Evolutionary conservation across 2,888 invertebrate genomes (phyloP), one percentile per base, ranked within the genome.

Genomic region (Mantis religiosa): DNA sequence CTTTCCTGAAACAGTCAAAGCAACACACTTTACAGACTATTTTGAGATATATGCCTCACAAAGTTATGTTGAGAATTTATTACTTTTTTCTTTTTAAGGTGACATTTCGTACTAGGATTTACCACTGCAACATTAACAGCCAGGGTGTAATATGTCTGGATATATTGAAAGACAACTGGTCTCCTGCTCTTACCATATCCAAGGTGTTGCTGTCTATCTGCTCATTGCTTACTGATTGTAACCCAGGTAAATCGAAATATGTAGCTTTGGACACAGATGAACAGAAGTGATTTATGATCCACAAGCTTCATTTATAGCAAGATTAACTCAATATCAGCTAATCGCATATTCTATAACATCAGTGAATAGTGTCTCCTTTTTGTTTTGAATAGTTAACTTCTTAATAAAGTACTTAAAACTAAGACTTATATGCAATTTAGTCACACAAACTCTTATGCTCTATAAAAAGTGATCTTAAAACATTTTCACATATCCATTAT

Each of bases 121-220:
- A 99, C 94, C 99, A 99, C 93, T 99, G 99, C 95, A 99, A 99
- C 95, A 99, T 99, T 93, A 99, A 99, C 95, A 98, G 98, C 93
- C 98, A 99, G 94, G 99, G 99, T 90, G 98, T 98, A 90, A 99
- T 99, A 93, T 99, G 99, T 94, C 95, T 99, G 94, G 99, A 99
- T 93, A 99, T 99, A 92, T 95, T 99, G 91, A 99, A 99, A 94
- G 99, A 99, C 94, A 99, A 99, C 94, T 99, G 99, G 99, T 98
- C 98, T 71, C 99, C 99, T n/a, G 99, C 99, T 84, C 95, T 99
- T 92, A 99, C 99, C 92, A 98, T 99, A 94, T 98, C 98, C 90
- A 99, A 99, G 95, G 99, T 99, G 91, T 95, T 99, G 92, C 95
- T 99, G 91, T 99, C 99, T 91, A 99, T 99, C 94, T 99, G 99